Evolutionary conservation across 2,888 invertebrate species (phyloP).

Genomic region (Heteromurus nitidus): DNA sequence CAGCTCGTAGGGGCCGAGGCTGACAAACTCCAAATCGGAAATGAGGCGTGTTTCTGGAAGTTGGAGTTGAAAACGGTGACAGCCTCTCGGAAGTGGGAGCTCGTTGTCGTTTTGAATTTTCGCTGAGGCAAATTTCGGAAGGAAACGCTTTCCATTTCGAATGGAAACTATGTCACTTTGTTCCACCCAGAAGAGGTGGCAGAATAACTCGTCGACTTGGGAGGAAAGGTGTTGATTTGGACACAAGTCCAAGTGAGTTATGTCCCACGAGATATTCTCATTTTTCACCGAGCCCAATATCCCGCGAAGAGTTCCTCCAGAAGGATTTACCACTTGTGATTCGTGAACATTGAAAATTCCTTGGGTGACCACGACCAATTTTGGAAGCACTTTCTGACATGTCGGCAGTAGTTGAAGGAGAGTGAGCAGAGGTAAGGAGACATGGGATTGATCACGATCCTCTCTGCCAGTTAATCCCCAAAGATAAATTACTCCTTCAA

Average conservation of each 20-base stretch:
- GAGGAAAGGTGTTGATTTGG: neutral
- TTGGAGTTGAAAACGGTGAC: conserved; percentile 33
- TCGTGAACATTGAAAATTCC: conserved; percentile 23
- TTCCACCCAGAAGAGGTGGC: neutral
- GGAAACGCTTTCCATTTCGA: neutral
- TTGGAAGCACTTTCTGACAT: conserved; percentile 6
- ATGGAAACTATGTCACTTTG: neutral
- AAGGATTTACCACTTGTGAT: neutral
- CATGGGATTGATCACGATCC: conserved; percentile 34
- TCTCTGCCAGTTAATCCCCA: neutral
- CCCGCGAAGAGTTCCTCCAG: neutral
- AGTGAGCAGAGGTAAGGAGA: conserved; percentile 46
- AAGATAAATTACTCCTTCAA: neutral
- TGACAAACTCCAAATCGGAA: conserved; percentile 43
- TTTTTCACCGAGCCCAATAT: neutral
- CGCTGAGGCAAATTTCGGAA: too few relatives aligned
- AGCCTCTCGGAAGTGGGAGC: conserved; percentile 19
- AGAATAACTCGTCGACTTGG: neutral
- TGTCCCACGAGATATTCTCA: neutral
- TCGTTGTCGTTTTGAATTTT: too few relatives aligned
- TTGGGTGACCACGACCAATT: conserved; percentile 43
- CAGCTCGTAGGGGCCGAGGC: neutral
- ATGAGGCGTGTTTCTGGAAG: conserved; percentile 38
- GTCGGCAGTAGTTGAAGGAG: conserved; percentile 24
- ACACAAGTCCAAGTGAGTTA: neutral